phyloP scores from a whole-genome alignment of 1,140 invertebrate genomes.

The Leptinotarsa defecta region DNA sequence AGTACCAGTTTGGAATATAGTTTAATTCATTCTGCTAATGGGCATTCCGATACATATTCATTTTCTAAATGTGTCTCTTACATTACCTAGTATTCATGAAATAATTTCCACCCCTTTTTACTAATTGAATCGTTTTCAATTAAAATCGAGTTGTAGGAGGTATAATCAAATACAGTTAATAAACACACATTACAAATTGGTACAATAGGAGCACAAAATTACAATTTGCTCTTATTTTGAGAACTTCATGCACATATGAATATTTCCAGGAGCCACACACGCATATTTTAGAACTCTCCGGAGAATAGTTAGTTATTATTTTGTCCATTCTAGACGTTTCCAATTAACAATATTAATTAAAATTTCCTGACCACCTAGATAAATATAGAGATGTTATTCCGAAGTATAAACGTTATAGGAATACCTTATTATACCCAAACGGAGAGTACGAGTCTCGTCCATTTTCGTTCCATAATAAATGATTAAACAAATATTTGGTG shows the following conservation, averaged over 20 bases:
- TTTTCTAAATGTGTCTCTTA: too few relatives aligned
- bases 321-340: constrained; percentile 47
- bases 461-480: constrained; percentile 43
- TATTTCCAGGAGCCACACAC: constrained; percentile 29
- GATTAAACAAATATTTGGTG: constrained; percentile 41
- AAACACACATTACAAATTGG: constrained; percentile 29
- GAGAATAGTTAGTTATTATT: constrained; percentile 44
- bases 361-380: constrained; percentile 47
- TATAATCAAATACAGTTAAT: constrained; percentile 29
- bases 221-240: constrained; percentile 18
- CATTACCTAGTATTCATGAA: too few relatives aligned
- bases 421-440: constrained; percentile 22
- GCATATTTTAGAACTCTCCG: constrained; percentile 40
- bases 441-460: constrained; percentile 20
- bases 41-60: too few relatives aligned
- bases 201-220: constrained; percentile 32
- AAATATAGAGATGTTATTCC: constrained; percentile 42
- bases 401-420: constrained; percentile 15
- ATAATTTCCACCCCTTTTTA: neutral
- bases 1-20: too few relatives aligned
- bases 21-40: too few relatives aligned
- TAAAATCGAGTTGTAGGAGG: constrained; percentile 20
- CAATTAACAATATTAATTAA: constrained; percentile 48
- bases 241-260: constrained; percentile 26
- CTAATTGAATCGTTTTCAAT: constrained; percentile 27